Evolutionary conservation across 2,797 vertebrate genomes (phyloP).

Genomic region (Halcyon badia): DNA sequence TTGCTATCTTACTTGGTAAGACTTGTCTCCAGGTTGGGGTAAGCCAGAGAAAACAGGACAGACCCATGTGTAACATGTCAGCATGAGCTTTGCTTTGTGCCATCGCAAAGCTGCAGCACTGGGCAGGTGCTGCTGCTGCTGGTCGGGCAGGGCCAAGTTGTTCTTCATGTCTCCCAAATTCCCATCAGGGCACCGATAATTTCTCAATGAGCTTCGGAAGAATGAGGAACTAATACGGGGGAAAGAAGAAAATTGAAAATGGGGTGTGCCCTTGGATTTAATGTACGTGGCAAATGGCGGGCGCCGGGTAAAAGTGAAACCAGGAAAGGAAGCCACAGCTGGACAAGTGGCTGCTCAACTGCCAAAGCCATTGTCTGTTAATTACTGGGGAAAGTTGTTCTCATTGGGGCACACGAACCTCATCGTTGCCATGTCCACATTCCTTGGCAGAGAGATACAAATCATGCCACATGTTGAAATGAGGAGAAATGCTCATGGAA

Average conservation of each 20-base stretch:
- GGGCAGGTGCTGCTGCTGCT: not conserved
- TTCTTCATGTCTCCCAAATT: not conserved
- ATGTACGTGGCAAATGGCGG: not conserved
- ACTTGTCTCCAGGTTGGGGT: not conserved
- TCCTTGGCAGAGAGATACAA: not conserved
- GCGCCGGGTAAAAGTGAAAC: slow-evolving; percentile 50
- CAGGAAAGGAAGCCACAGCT: not conserved
- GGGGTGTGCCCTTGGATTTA: not conserved
- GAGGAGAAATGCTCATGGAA: not conserved
- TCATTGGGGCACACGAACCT: not conserved
- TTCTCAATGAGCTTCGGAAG: not conserved
- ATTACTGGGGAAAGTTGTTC: not conserved
- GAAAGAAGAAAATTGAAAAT: not conserved
- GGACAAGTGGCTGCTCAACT: not conserved
- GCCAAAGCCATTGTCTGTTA: not conserved
- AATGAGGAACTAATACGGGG: not conserved
- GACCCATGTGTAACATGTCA: fast-evolving
- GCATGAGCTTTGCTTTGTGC: not conserved
- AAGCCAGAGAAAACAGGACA: not conserved
- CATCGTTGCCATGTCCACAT: not conserved
- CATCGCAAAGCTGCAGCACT: not conserved
- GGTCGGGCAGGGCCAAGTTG: not conserved
- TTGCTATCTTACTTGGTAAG: not conserved
- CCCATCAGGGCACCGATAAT: fast-evolving
- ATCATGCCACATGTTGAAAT: not conserved